Percentiles rank a stretch among this genome's conserved stretches.
These are phyloP conservation scores for Loripinus fragilis DNA, from an alignment of 2,888 invertebrate species.

Conservation along the genomic window DNA sequence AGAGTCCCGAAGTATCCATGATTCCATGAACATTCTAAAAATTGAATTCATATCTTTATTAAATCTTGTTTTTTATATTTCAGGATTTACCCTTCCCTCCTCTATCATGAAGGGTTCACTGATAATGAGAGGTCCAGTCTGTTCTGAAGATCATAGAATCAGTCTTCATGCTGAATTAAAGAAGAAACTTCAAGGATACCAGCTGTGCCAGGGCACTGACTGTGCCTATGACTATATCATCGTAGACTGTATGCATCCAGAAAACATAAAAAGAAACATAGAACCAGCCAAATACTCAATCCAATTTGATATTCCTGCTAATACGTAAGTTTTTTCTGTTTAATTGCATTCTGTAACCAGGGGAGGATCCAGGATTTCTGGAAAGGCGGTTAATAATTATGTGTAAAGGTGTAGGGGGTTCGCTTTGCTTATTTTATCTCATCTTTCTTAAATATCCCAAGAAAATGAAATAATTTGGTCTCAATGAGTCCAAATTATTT, in stretches of 20 bases:
- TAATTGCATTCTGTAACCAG: too few relatives aligned
- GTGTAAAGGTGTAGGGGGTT: too few relatives aligned
- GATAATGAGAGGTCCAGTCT: conserved; percentile 61
- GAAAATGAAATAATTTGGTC: too few relatives aligned
- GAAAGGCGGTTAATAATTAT: too few relatives aligned
- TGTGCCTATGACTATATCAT: conserved; percentile 57
- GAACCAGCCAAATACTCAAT: conserved; percentile 37
- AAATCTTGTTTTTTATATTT: not conserved
- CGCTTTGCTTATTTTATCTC: too few relatives aligned
- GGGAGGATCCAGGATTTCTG: too few relatives aligned
- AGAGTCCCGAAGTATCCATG: too few relatives aligned
- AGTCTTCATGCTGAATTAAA: conserved; percentile 58
- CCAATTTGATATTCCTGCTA: conserved; percentile 59
- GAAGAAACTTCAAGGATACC: conserved; percentile 56
- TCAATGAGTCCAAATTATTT: too few relatives aligned
- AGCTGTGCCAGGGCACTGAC: conserved; percentile 61
- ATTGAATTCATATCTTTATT: too few relatives aligned
- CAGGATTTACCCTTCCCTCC: conserved; percentile 52
- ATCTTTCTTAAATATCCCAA: too few relatives aligned
- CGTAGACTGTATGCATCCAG: conserved; percentile 62
- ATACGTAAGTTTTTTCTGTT: conserved; percentile 53
- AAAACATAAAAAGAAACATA: conserved; percentile 48
- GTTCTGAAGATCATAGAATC: conserved; percentile 54
- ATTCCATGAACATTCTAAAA: too few relatives aligned
- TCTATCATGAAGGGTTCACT: conserved; percentile 59